A percentile compares a stretch with the other conserved stretches of the same genome.
Evolutionary conservation across 2,797 vertebrate species (phyloP).

Genomic region (Podarcis siculus): DNA sequence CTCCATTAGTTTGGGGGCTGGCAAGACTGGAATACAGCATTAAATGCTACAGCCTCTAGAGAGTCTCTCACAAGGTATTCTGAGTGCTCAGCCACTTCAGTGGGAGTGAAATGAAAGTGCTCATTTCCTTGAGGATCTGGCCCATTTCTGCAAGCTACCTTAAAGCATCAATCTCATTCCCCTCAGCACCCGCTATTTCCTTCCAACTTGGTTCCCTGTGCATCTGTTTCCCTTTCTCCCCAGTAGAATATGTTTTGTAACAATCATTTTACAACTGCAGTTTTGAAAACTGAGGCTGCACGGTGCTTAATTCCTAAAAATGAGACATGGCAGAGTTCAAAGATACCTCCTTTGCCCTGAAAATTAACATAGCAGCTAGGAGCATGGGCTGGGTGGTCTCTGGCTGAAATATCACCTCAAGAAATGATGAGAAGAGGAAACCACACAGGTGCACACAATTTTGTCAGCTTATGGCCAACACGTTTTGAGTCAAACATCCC

Average conservation of each 20-base stretch:
- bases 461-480: not conserved
- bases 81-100: not conserved
- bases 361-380: not conserved
- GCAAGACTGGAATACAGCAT: not conserved
- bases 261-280: not conserved
- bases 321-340: not conserved
- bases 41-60: not conserved
- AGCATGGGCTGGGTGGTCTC: too few species aligned
- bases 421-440: not conserved
- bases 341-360: not conserved
- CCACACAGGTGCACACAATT: not conserved
- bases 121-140: not conserved
- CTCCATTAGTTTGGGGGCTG: not conserved
- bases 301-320: not conserved
- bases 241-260: not conserved
- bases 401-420: not conserved
- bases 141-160: not conserved
- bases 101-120: not conserved
- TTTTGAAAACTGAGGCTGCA: not conserved
- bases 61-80: not conserved
- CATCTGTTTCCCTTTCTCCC: not conserved
- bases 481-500: not conserved
- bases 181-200: not conserved
- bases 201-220: not conserved
- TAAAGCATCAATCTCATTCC: not conserved